Conservation (phyloP, 2,888 invertebrate genomes). For the Sturmia bella region DNA sequence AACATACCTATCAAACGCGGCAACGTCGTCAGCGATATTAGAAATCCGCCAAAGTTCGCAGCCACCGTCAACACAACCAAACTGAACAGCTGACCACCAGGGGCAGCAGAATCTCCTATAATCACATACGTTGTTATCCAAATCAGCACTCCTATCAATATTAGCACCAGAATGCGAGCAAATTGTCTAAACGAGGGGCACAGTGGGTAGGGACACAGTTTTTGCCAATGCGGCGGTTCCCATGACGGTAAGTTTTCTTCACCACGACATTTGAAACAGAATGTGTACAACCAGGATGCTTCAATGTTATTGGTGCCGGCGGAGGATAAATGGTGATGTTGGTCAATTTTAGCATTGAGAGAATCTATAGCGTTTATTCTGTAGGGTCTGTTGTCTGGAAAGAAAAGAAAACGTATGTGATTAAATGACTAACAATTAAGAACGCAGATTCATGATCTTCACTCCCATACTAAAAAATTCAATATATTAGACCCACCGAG, state of each 20-base stretch:
- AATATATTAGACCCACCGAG: too few relatives aligned
- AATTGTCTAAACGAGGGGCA: constrained; percentile 93
- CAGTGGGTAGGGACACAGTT: constrained; percentile 91
- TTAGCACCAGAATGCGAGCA: constrained; percentile 88
- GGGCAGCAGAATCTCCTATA: constrained; percentile 89
- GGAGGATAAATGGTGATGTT: constrained; percentile 69
- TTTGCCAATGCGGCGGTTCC: constrained; percentile 91
- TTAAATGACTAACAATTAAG: too few relatives aligned
- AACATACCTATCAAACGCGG: constrained; percentile 95
- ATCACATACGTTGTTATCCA: constrained; percentile 91
- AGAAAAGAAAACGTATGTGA: too few relatives aligned
- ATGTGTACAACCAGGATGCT: constrained; percentile 90
- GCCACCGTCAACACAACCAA: constrained; percentile 88
- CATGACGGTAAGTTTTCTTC: constrained; percentile 89
- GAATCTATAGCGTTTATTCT: constrained; percentile 76
- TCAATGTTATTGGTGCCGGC: constrained; percentile 76
- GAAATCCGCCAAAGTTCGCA: constrained; percentile 92
- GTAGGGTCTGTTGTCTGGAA: constrained; percentile 77
- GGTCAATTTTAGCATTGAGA: constrained; percentile 77
- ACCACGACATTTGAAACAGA: constrained; percentile 90
- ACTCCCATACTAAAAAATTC: too few relatives aligned
- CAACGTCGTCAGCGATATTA: constrained; percentile 89
- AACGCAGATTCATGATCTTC: too few relatives aligned
- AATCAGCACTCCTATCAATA: constrained; percentile 87
- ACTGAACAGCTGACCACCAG: constrained; percentile 91